These are phyloP conservation scores for Noctuana brunneofusca DNA, from an alignment of 2,888 invertebrate species.

Conservation along the genomic window DNA sequence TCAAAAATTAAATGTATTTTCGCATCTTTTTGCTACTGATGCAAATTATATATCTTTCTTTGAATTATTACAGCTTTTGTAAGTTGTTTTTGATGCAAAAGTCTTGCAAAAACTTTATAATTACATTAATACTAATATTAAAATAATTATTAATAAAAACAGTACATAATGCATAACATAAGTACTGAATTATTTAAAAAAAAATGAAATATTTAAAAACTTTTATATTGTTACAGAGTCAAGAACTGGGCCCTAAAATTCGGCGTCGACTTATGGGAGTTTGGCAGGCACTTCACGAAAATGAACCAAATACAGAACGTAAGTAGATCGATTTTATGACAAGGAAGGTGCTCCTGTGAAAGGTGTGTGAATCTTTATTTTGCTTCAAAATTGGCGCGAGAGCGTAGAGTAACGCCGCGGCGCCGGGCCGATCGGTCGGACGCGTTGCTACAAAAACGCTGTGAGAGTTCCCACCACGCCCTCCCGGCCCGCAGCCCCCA, in stretches of 20 bases:
- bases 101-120: too few species aligned
- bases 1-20: not conserved
- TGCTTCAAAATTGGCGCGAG: slow-evolving; percentile 55
- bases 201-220: not conserved
- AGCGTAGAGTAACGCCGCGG: slow-evolving; percentile 54
- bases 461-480: slow-evolving; percentile 52
- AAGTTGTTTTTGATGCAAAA: not conserved
- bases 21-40: not conserved
- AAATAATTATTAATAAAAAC: too few species aligned
- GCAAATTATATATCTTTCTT: not conserved
- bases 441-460: slow-evolving; percentile 70
- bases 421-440: slow-evolving; percentile 60
- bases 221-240: slow-evolving; percentile 86
- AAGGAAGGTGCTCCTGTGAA: slow-evolving; percentile 1
- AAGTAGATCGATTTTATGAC: slow-evolving; percentile 68
- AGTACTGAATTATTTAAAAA: too few species aligned
- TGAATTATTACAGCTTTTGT: not conserved
- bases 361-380: slow-evolving; percentile 45
- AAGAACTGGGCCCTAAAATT: slow-evolving; percentile 96
- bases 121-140: too few species aligned
- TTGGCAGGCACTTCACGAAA: slow-evolving; percentile 92
- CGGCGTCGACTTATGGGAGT: slow-evolving; percentile 95
- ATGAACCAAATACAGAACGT: slow-evolving; percentile 94
- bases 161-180: too few species aligned
- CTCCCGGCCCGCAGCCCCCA: slow-evolving; percentile 34